phyloP scores from a whole-genome alignment of 2,888 invertebrate species.

The Hemistola chrysoprasaria region DNA sequence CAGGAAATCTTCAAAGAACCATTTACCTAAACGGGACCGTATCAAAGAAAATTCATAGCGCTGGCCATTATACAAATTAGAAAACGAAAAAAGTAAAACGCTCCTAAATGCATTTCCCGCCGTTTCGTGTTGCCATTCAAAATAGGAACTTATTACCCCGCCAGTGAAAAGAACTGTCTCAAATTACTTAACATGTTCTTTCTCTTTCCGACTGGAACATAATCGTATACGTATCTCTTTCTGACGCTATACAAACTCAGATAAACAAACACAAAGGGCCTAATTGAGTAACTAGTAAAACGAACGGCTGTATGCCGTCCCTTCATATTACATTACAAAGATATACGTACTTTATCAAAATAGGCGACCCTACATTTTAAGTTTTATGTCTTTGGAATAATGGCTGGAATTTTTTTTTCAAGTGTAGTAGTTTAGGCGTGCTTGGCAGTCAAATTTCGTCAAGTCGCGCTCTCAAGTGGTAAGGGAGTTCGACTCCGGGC shows the following conservation, averaged over 20 bases:
- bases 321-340: conserved; percentile 58
- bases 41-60: conserved; percentile 69
- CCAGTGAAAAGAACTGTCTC: conserved; percentile 81
- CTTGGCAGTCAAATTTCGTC: conserved; percentile 65
- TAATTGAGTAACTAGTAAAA: conserved; percentile 83
- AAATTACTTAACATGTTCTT: conserved; percentile 69
- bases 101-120: conserved; percentile 77
- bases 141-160: conserved; percentile 78
- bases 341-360: conserved; percentile 30
- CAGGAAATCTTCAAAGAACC: conserved; percentile 36
- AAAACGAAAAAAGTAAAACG: conserved; percentile 57
- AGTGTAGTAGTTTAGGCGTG: conserved; percentile 9
- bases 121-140: conserved; percentile 79
- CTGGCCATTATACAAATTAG: conserved; percentile 71
- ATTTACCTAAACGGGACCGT: conserved; percentile 52
- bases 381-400: conserved; percentile 32
- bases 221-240: conserved; percentile 45
- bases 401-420: conserved; percentile 8
- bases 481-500: conserved; percentile 70
- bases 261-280: conserved; percentile 83
- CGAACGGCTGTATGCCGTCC: conserved; percentile 77
- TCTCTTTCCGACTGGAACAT: conserved; percentile 41
- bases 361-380: conserved; percentile 28
- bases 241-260: conserved; percentile 76
- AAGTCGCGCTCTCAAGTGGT: conserved; percentile 75